Percentiles rank a stretch among this genome's conserved stretches.
phyloP scores from a whole-genome alignment of 2,113 vertebrate species.

The Paramisgurnus dabryanus region DNA sequence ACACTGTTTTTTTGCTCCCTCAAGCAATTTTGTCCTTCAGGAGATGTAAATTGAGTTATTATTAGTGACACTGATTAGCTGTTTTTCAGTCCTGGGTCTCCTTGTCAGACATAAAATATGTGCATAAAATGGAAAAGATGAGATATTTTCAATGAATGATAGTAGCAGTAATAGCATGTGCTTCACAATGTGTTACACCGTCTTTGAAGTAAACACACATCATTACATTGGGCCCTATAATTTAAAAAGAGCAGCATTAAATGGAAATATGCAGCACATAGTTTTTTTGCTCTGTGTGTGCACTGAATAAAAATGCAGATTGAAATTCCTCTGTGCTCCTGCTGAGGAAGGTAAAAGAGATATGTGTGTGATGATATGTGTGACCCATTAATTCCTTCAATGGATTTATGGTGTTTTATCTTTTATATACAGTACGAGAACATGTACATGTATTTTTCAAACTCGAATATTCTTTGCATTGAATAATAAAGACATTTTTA shows the following conservation, averaged over 20 bases:
- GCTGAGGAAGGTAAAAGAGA: slow-evolving; percentile 40
- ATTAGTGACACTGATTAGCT: background rate
- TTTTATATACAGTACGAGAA: background rate
- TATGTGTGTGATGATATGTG: background rate
- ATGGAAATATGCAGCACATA: background rate
- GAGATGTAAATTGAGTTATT: background rate
- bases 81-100: background rate
- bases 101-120: background rate
- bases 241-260: slow-evolving; percentile 29
- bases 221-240: background rate
- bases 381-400: slow-evolving; percentile 40
- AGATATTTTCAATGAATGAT: background rate
- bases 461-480: slow-evolving; percentile 9
- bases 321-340: slow-evolving; percentile 12
- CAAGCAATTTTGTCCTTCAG: background rate
- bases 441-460: background rate
- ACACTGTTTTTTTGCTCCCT: background rate
- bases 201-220: slow-evolving; percentile 17
- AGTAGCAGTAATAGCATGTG: background rate
- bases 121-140: background rate
- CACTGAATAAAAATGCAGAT: slow-evolving; percentile 42
- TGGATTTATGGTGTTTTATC: slow-evolving; percentile 25
- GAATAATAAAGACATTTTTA: background rate
- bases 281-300: slow-evolving; percentile 21
- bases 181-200: background rate